phyloP scores from a whole-genome alignment of 1,140 invertebrate species.

The Drosophila melanica region DNA sequence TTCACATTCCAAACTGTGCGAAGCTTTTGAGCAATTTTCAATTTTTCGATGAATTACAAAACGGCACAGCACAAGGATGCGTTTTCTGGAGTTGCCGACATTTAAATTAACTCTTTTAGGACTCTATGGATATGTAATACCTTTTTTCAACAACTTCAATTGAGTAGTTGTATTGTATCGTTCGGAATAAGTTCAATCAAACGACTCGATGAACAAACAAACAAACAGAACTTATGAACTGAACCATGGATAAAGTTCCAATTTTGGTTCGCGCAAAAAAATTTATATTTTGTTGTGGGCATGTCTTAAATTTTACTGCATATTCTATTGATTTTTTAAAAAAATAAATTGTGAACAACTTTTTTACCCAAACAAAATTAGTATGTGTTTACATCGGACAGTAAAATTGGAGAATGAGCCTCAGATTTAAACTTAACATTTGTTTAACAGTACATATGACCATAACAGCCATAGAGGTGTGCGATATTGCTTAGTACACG shows the following conservation, averaged over 20 bases:
- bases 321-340: no score
- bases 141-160: slow-evolving; percentile 37
- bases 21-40: slow-evolving; percentile 6
- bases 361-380: no score
- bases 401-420: no score
- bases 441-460: no score
- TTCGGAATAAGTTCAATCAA: slow-evolving; percentile 19
- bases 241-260: slow-evolving; percentile 8
- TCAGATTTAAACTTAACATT: no score
- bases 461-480: no score
- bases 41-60: neutral
- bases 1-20: slow-evolving; percentile 36
- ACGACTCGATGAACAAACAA: neutral
- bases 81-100: neutral
- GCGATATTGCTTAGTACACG: no score
- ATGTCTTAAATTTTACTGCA: no score
- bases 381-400: no score
- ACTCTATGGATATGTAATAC: slow-evolving; percentile 19
- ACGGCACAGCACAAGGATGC: neutral
- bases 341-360: no score
- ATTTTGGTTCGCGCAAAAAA: neutral
- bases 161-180: slow-evolving; percentile 17
- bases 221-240: slow-evolving; percentile 1
- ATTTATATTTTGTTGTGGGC: neutral
- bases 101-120: neutral